Conservation (phyloP, 2,888 invertebrate species). For the Spialia ferax region DNA sequence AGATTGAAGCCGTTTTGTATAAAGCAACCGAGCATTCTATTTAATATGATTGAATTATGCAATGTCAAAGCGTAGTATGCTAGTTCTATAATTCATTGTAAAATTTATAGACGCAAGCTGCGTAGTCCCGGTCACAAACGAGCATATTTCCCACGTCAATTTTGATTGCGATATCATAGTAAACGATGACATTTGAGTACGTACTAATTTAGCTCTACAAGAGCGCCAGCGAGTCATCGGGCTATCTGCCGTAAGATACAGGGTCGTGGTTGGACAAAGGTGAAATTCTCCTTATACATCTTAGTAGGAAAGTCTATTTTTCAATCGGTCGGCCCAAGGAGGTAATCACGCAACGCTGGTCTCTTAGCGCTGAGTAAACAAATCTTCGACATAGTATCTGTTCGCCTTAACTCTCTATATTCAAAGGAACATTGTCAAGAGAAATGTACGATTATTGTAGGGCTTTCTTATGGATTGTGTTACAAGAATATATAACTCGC, state of each 20-base stretch:
- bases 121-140: constrained; percentile 74
- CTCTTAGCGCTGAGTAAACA: constrained; percentile 78
- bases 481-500: constrained; percentile 81
- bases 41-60: constrained; percentile 78
- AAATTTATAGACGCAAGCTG: constrained; percentile 76
- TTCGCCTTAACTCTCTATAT: constrained; percentile 82
- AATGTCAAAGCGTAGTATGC: constrained; percentile 62
- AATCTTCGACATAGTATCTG: constrained; percentile 84
- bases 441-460: constrained; percentile 84
- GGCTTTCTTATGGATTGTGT: constrained; percentile 82
- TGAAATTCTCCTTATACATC: constrained; percentile 63
- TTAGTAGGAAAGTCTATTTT: constrained; percentile 68
- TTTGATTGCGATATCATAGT: constrained; percentile 84
- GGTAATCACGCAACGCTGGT: constrained; percentile 75
- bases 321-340: constrained; percentile 53
- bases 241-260: constrained; percentile 69
- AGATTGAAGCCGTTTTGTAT: constrained; percentile 39
- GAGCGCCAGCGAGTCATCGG: constrained; percentile 60
- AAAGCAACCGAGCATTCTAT: constrained; percentile 45
- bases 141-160: constrained; percentile 84
- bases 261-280: constrained; percentile 53
- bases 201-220: constrained; percentile 76
- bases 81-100: constrained; percentile 77
- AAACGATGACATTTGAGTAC: constrained; percentile 80
- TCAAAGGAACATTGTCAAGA: constrained; percentile 85